These are phyloP conservation scores for Perizoma affinitatum DNA, from an alignment of 2,888 invertebrate genomes.

Conservation along the genomic window DNA sequence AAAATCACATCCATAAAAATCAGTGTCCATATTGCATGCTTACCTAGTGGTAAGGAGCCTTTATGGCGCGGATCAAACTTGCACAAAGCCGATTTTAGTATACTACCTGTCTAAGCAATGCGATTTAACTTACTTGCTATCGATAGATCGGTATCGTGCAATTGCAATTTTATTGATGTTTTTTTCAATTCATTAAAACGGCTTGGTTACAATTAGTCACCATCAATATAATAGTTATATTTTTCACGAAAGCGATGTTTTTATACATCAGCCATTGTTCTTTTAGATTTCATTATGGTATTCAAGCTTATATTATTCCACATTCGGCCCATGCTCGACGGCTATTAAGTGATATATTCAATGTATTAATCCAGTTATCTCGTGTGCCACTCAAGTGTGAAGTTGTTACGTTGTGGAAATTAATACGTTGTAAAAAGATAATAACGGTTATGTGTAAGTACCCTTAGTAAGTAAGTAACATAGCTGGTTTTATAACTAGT, in stretches of 20 bases:
- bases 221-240: neutral
- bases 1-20: too few relatives aligned
- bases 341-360: conserved; percentile 2
- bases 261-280: conserved; percentile 24
- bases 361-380: conserved; percentile 6
- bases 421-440: conserved; percentile 1
- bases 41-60: too few relatives aligned
- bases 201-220: neutral
- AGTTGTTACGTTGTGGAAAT: conserved; percentile 4
- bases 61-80: too few relatives aligned
- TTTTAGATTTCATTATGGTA: conserved; percentile 9
- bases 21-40: too few relatives aligned
- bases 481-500: too few relatives aligned
- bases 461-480: too few relatives aligned
- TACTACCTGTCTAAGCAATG: too few relatives aligned
- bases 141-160: too few relatives aligned
- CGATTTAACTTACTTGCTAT: too few relatives aligned
- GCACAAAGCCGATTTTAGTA: too few relatives aligned
- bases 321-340: conserved; percentile 3
- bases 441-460: conserved; percentile 12
- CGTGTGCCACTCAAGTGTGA: conserved; percentile 10
- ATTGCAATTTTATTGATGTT: too few relatives aligned
- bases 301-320: conserved; percentile 11
- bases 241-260: conserved; percentile 16
- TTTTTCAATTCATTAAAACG: too few relatives aligned